Evolutionary conservation across 2,888 invertebrate genomes (phyloP), one percentile per base, ranked within the genome.

Genomic region (Pristionchus exspectatus): DNA sequence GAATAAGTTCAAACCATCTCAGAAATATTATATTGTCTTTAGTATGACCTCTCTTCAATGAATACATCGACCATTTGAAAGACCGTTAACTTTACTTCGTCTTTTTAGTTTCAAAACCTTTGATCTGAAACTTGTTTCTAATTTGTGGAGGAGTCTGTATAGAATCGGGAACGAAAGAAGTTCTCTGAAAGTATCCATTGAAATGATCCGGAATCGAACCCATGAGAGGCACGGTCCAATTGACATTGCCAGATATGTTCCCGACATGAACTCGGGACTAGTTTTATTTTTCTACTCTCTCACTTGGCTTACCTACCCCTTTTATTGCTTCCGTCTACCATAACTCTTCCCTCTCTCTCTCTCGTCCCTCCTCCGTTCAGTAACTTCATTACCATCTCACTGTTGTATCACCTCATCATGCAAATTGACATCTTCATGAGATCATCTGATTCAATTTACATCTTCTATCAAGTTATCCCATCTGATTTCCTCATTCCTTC

Each of bases 301-400:
- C 69, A 5, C 69, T 69, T 69, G 69, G 69, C 69, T 69, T 69
- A 69, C 69, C 59, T 59, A 59, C 59, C 69, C 18, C 27, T 69
- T 69, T 69, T 69, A 69, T 30, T 69, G 30, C 69, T 69, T 30
- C 69, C 69, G 27, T 30, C n/a, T 69, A 24, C 30, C 69, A 69
- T 69, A 69, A 69, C 69, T 69, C 24, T 50, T 12, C 44, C 30
- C 24, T 38, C 38, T 38, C 30, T 24, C 69, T 69, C 69, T 69
- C 69, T 69, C 69, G 12, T 59, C 59, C 59, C 59, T 59, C 59
- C 18, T 14, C 59, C 59, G 59, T 59, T 33, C 72, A 33, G 77
- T 44, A 77, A 81, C 50, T 81, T 12, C 81, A 81, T 81, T 81
- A 50, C 50, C n/a, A 50, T 81, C 27, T 27, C n/a, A 50, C 44